Evolutionary conservation across 2,888 invertebrate genomes (phyloP), one percentile per base, ranked within the genome.

Genomic region (Erebia aethiops): DNA sequence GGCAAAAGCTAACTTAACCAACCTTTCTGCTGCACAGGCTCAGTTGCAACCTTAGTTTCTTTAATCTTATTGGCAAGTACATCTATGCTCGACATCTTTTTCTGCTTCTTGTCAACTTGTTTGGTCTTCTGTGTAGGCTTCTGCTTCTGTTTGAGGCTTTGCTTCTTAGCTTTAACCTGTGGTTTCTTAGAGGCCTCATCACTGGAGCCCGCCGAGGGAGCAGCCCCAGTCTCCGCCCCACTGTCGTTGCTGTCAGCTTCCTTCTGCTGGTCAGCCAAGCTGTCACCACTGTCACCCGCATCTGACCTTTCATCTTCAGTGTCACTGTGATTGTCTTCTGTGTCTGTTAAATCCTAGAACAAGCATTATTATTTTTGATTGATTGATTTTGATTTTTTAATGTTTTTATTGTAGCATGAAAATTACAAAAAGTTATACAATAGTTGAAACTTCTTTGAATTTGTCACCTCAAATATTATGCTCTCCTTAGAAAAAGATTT

Each of bases 211-310:
- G 82, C 81, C 49, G 81, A 80, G 10, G 80, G 82, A 9, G 83
- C 83, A 0, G 84, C 78, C 3, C 84, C 88, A 1, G 89, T 89
- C 74, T 91, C 91, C 1, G 87, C 86, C 1, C 94, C 94, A 73
- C 94, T 92, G 68, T 94, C 94, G 61, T 84, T 85, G 73, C 82
- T 82, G 9, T 83, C 84, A 62, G 87, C 89, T 26, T 87, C 88
- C 16, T 80, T 82, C 52, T 82, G 79, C 13, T 78, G 81, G 2
- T 21, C 46, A 8, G 10, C 41, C 16, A 16, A 10, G 13, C n/a
- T 8, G 10, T 49, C 14, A 7, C 21, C 1, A 9, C 49, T 49
- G 56, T 79, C 81, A 61, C 83, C 81, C 72, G 83, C 86, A 76
- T 85, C 84, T 60, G 86, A 87, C 13, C 56, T 21, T 62, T 81